Evolutionary conservation across 35 echinoderm and acorn worm species (phyloP), one percentile per base, ranked within the genome.

Genomic region (Anneissia japonica): DNA sequence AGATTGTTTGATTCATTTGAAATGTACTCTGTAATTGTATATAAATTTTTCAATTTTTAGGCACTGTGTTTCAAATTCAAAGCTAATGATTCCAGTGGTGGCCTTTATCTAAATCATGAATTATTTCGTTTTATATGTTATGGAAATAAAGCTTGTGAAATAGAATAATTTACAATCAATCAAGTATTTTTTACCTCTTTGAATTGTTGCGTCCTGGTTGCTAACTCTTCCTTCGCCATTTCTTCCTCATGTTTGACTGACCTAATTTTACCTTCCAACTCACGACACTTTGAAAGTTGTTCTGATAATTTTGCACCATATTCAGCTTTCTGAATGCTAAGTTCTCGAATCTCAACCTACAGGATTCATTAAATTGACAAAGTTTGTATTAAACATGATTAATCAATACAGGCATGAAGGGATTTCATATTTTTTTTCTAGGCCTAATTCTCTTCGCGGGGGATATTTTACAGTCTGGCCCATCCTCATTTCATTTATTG

Each of bases 101-200:
- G 38, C 46, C 36, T 81, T 40, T 39, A 36, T 81, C 36, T 29
- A 39, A 40, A 81, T 81, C 46, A 36, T 81, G 38, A 38, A 39
- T 81, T 79, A 19, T 31, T 79, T 36, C 4, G 37, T 16, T 30
- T 21, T 31, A 34, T 34, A 29, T 34, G 37, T 34, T 36, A 79
- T 26, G 11, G 14, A 31, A 21, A 17, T 36, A 34, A 19, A 12
- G 35, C 13, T 43, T 35, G 39, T 5, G 28, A 28, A 31, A n/a
- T 39, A 13, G 40, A 46, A 39, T 34, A 13, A 31, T 83, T 39
- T 9, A 51, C 39, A 38, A 34, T 41, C n/a, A 39, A 31, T 30
- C 35, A 3, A 83, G 19, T 39, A 30, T 28, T 9, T 46, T 73
- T 83, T 46, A 93, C 92, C 87, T 93, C 74, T 77, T 93, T 90